Base-by-base conservation (phyloP, 2,888 invertebrate genomes). In the Ephialtes manifestator region DNA sequence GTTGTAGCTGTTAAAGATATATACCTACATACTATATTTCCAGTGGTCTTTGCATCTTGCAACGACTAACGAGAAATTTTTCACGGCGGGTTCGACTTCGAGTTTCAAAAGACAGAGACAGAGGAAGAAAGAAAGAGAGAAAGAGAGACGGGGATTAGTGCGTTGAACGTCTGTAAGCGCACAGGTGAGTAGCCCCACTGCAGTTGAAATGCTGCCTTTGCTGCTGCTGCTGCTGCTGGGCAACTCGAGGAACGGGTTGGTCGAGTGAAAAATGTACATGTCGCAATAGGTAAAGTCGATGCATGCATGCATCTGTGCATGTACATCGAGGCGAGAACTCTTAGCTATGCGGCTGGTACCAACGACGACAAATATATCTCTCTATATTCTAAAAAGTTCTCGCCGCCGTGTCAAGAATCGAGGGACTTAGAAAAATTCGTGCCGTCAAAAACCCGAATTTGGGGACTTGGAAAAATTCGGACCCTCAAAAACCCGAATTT, bases 241-340 rank as follows among this genome's bases (percentile, higher is more conserved):
- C 77, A 84, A 84, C 81, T 80, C 75, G 81, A 80, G 74, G 80
- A 87, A 87, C 87, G 74, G 85, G 87, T 87, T 78, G 81, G 58
- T 67, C 65, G 75, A 72, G 58, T 74, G 80, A 87, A 87, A 87
- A 86, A 87, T 87, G 51, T 35, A 67, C 70, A 60, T 85, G 85
- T 84, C 85, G 87, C 72, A 85, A 87, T 84, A 78, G 31, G 58
- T 58, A 55, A 80, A 77, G 74, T 58, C 68, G 63, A 68, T 55
- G 51, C 75, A 71, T 55, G 51, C 75, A 71, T 78, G 68, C 28
- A 72, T 77, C 31, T 46, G 35, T 67, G n/a, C n/a, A 24, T 24
- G 24, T 1, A 74, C 81, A 48, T 48, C 43, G 18, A 70, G 60
- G 43, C 13, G 68, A 74, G 68, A 74, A 81, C 71, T 53, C 67